Evolutionary conservation across 2,113 vertebrate species (phyloP).

Genomic region (Aegotheles bennettii): DNA sequence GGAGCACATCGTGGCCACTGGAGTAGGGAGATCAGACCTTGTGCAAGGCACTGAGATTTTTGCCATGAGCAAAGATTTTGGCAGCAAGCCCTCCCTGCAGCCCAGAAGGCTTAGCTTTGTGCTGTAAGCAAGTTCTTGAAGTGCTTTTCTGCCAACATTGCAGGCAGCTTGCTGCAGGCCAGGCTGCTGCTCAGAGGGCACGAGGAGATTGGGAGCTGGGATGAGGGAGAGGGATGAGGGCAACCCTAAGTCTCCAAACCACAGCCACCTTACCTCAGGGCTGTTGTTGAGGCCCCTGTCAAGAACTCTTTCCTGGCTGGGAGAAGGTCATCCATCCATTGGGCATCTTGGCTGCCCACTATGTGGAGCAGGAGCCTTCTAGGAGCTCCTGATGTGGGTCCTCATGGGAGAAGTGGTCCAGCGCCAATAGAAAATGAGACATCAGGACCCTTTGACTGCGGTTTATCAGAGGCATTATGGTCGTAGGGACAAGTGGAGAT

Average conservation of each 20-base stretch:
- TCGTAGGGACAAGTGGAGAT: neutral
- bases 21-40: neutral
- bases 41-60: neutral
- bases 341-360: neutral
- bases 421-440: neutral
- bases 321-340: neutral
- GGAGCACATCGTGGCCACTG: neutral
- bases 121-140: neutral
- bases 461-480: neutral
- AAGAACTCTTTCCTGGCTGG: neutral
- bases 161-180: neutral
- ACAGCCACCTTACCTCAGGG: neutral
- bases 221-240: neutral
- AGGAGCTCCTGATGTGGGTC: neutral
- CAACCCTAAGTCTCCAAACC: neutral
- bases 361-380: neutral
- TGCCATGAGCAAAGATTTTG: neutral
- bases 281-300: neutral
- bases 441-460: fast-evolving
- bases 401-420: neutral
- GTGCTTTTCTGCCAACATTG: neutral
- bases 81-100: neutral
- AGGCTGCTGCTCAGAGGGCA: neutral
- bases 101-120: neutral
- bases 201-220: neutral